Conservation (phyloP, 2,113 vertebrate genomes). For the Pachycephala philippinensis region DNA sequence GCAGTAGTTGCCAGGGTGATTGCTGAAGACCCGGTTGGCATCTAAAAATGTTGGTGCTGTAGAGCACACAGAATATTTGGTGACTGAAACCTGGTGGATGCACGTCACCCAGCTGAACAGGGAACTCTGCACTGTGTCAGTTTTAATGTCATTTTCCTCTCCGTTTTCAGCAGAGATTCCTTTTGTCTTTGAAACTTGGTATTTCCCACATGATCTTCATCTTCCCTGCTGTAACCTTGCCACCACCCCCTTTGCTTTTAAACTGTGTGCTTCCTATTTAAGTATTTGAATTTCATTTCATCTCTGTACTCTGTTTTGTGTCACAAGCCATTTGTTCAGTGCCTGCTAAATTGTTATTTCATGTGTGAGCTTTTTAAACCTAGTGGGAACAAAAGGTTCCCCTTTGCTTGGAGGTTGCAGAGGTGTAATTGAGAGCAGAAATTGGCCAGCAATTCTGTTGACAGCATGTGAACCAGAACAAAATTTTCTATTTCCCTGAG, state of each 20-base stretch:
- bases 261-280: neutral
- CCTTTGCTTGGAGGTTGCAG: constrained; percentile 30
- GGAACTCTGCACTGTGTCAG: neutral
- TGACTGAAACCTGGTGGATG: neutral
- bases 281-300: constrained; percentile 44
- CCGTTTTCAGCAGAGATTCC: neutral
- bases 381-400: constrained; percentile 47
- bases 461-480: constrained; percentile 46
- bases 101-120: neutral
- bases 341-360: constrained; percentile 40
- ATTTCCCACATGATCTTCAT: constrained; percentile 9
- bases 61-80: neutral
- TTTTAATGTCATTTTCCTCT: neutral
- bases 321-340: constrained; percentile 29
- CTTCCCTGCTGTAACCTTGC: neutral
- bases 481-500: constrained; percentile 39
- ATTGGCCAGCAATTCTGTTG: constrained; percentile 47
- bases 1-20: neutral
- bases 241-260: neutral
- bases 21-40: neutral
- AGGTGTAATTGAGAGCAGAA: constrained; percentile 62
- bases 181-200: constrained; percentile 17
- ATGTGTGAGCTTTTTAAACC: constrained; percentile 39
- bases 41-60: neutral
- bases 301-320: constrained; percentile 28